phyloP scores from a whole-genome alignment of 1,140 invertebrate genomes.

The Diabrotica undecimpunctata region DNA sequence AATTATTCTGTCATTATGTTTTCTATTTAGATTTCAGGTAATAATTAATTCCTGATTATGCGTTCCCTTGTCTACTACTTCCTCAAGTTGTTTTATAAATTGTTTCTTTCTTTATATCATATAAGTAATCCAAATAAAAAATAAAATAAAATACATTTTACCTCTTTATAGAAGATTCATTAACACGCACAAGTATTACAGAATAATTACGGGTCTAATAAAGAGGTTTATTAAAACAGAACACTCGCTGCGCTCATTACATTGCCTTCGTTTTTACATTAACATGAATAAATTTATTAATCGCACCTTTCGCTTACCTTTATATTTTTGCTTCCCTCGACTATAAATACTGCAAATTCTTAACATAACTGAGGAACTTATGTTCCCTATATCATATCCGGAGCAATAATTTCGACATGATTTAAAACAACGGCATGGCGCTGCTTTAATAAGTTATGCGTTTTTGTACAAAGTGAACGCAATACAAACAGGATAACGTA shows the following conservation, averaged over 20 bases:
- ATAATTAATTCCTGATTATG: too few species aligned
- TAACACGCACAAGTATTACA: neutral
- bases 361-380: neutral
- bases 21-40: too few species aligned
- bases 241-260: neutral
- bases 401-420: neutral
- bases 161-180: neutral
- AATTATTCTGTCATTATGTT: too few species aligned
- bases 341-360: constrained; percentile 1
- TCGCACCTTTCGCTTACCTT: neutral
- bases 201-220: constrained; percentile 1
- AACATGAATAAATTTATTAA: neutral
- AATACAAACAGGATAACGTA: neutral
- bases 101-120: too few species aligned
- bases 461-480: neutral
- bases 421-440: neutral
- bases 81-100: too few species aligned
- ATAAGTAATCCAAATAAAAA: too few species aligned
- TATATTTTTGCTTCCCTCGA: neutral
- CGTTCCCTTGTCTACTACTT: too few species aligned
- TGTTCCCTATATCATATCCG: neutral
- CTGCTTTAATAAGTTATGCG: neutral
- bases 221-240: neutral
- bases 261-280: neutral
- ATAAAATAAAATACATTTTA: neutral